Evolutionary conservation across 2,113 vertebrate species (phyloP).

Genomic region (Coptodon rendalli): DNA sequence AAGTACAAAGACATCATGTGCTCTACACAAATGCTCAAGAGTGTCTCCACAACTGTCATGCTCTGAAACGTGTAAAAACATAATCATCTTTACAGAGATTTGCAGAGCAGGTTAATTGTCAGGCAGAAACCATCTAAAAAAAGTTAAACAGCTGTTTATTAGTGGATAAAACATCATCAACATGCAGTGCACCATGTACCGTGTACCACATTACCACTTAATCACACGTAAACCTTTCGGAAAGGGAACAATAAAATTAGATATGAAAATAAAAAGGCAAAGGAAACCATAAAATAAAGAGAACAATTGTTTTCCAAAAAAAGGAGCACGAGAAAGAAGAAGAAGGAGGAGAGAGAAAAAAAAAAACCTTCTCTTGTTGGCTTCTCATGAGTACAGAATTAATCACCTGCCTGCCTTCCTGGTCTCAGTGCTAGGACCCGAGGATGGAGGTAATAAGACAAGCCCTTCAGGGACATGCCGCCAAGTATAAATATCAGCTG

Average conservation of each 20-base stretch:
- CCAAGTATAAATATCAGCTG: conserved; percentile 97
- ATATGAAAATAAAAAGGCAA: conserved; percentile 27
- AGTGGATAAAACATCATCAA: background rate
- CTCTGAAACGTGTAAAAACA: conserved; percentile 82
- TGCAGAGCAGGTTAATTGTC: conserved; percentile 86
- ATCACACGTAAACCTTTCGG: conserved; percentile 18
- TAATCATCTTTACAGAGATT: conserved; percentile 83
- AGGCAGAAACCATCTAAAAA: conserved; percentile 72
- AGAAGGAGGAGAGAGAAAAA: background rate
- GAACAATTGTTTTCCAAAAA: background rate
- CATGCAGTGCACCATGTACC: background rate
- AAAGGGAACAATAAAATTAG: conserved; percentile 4
- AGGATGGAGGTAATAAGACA: conserved; percentile 98
- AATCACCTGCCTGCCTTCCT: conserved; percentile 96
- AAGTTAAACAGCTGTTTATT: background rate
- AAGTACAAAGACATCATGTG: conserved; percentile 84
- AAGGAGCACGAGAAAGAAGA: background rate
- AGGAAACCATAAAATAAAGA: conserved; percentile 14
- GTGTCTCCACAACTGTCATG: conserved; percentile 80
- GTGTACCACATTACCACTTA: background rate
- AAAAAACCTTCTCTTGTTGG: conserved; percentile 61
- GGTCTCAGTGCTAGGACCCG: conserved; percentile 90
- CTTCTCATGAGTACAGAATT: conserved; percentile 95
- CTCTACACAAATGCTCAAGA: conserved; percentile 87
- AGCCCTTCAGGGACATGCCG: conserved; percentile 90